Conservation (phyloP, 2,797 vertebrate genomes). For the Mycteria americana region DNA sequence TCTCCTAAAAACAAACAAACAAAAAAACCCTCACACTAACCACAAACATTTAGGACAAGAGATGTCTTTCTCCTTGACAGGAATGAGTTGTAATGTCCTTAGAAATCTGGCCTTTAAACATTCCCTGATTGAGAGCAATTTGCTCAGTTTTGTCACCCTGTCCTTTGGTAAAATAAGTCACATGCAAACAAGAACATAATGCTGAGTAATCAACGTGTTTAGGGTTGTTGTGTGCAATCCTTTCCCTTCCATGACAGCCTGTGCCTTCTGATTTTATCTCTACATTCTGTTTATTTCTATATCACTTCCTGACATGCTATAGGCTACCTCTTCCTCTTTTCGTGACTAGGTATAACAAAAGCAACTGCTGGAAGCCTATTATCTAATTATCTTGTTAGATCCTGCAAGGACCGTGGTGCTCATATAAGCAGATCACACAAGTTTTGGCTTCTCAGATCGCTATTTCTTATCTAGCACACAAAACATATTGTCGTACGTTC, state of each 20-base stretch:
- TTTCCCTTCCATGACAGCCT: background rate
- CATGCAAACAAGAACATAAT: background rate
- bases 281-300: background rate
- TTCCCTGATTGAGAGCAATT: background rate
- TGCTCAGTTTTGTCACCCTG: background rate
- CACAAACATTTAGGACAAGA: background rate
- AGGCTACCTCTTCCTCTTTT: background rate
- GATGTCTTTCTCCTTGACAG: background rate
- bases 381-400: conserved; percentile 37
- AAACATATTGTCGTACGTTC: background rate
- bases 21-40: background rate
- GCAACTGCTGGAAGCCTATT: conserved; percentile 22
- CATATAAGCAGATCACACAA: background rate
- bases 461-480: background rate
- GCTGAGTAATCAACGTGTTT: background rate
- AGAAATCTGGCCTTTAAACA: background rate
- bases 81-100: background rate
- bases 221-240: background rate
- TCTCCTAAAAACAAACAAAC: background rate
- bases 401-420: background rate
- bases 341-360: conserved; percentile 38
- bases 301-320: background rate
- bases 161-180: background rate
- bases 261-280: background rate
- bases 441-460: background rate